These are phyloP conservation scores for Nesoenas mayeri DNA, from an alignment of 2,113 vertebrate species.

Conservation along the genomic window DNA sequence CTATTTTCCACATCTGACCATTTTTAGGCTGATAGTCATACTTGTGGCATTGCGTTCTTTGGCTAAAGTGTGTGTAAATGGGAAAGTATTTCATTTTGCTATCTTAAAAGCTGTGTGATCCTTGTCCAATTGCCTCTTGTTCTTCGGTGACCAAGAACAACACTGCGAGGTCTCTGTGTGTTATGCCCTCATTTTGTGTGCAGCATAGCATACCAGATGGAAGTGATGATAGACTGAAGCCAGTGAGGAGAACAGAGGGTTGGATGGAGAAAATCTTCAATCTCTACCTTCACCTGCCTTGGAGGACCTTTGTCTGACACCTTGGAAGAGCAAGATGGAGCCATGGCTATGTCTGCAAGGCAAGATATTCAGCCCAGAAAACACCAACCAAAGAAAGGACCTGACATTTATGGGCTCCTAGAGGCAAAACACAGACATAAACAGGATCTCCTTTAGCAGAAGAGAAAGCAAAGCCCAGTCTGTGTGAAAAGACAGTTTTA, in stretches of 20 bases:
- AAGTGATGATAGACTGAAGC: not conserved
- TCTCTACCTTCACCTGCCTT: not conserved
- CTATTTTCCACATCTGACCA: not conserved
- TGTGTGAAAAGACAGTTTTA: not conserved
- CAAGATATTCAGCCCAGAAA: not conserved
- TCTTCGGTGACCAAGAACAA: not conserved
- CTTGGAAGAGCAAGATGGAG: not conserved
- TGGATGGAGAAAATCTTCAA: not conserved
- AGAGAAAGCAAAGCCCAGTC: not conserved
- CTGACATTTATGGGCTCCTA: not conserved
- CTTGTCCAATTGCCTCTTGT: not conserved
- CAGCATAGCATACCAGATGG: fast-evolving
- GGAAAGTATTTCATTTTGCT: not conserved
- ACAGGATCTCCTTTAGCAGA: not conserved
- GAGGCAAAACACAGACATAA: not conserved
- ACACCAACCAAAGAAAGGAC: not conserved
- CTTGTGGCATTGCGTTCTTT: not conserved
- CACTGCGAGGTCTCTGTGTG: not conserved
- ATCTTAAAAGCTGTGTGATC: not conserved
- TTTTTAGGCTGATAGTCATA: not conserved
- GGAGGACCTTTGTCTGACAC: not conserved
- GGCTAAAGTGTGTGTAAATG: not conserved
- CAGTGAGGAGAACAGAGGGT: not conserved
- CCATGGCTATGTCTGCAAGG: not conserved
- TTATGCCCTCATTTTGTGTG: fast-evolving